Percentiles rank a stretch among this genome's conserved stretches.
These are phyloP conservation scores for Neodon shergylaensis DNA, from an alignment of 2,113 vertebrate species.

Conservation along the genomic window DNA sequence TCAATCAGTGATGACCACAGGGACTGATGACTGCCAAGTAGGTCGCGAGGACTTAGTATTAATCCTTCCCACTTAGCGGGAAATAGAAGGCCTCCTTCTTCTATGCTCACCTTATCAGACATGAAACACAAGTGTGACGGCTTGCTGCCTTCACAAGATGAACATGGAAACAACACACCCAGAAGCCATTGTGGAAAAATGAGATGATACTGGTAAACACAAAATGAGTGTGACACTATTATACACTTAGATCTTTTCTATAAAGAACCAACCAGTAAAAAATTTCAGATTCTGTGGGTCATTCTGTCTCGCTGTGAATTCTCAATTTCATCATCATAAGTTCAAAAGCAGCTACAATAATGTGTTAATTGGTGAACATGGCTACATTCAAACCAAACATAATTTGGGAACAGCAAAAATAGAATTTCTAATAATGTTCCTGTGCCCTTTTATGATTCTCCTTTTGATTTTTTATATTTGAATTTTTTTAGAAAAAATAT, in stretches of 20 bases:
- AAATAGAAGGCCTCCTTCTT: background rate
- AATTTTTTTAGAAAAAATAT: background rate
- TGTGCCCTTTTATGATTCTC: background rate
- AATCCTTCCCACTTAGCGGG: too few species aligned
- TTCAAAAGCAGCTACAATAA: background rate
- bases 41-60: background rate
- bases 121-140: background rate
- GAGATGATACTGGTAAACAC: rapidly evolving
- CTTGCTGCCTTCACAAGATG: background rate
- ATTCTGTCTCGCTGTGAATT: background rate
- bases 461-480: background rate
- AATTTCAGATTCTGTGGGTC: background rate
- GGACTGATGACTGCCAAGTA: background rate
- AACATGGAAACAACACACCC: background rate
- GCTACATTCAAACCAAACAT: background rate
- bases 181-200: background rate
- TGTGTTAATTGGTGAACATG: background rate
- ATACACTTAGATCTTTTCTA: background rate
- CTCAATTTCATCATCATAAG: background rate
- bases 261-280: background rate
- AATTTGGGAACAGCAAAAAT: background rate
- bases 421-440: background rate
- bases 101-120: background rate
- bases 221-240: background rate
- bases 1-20: background rate